phyloP scores from a whole-genome alignment of 1,140 invertebrate species.

The Eulimnadia texana region DNA sequence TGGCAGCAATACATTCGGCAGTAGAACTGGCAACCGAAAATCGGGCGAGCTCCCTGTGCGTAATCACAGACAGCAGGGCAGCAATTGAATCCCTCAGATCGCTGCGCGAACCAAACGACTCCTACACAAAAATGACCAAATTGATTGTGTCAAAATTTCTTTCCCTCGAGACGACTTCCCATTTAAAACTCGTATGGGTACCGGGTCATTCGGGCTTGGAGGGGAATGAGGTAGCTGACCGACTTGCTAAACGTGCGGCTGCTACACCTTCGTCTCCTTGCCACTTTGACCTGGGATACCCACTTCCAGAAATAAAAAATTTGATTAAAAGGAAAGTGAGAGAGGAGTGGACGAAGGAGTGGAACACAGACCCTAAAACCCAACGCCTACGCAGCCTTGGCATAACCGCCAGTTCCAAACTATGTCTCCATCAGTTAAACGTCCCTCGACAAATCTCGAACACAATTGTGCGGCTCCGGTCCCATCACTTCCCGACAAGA shows the following conservation, averaged over 20 bases:
- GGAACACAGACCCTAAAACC: too few relatives aligned
- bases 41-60: not conserved
- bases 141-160: not conserved
- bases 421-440: too few relatives aligned
- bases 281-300: too few relatives aligned
- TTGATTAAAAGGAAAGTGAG: too few relatives aligned
- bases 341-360: too few relatives aligned
- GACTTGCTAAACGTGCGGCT: not conserved
- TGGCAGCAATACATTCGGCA: not conserved
- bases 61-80: not conserved
- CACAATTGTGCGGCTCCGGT: too few relatives aligned
- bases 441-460: too few relatives aligned
- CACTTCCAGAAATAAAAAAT: too few relatives aligned
- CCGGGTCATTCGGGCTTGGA: not conserved
- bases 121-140: not conserved
- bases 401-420: too few relatives aligned
- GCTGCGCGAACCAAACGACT: not conserved
- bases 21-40: not conserved
- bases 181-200: not conserved
- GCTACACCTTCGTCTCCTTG: too few relatives aligned
- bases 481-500: too few relatives aligned
- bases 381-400: too few relatives aligned
- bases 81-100: not conserved
- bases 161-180: not conserved
- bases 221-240: not conserved